Evolutionary conservation across 2,113 vertebrate species (phyloP), one percentile per base, ranked within the genome.

Genomic region (Panthera tigris): DNA sequence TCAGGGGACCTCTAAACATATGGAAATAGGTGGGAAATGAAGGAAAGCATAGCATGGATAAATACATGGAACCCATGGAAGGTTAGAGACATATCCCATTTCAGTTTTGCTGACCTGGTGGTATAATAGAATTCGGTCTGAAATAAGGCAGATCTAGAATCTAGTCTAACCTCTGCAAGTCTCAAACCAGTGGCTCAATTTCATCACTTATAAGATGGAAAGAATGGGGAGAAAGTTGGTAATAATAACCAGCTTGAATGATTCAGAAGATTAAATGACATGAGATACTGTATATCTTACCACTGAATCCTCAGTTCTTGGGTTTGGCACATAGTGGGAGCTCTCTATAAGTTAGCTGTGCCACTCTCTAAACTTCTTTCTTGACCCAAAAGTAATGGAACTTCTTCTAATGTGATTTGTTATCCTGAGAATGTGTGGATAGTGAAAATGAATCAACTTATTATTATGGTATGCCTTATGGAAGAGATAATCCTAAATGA

Each of bases 21-120:
- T 14, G 19, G 25, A 21, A 33, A 10, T 5, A 57, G 2, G 1
- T 55, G 31, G 29, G n/a, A 61, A 21, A 11, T 31, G 10, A 85
- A 52, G n/a, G 33, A 61, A 7, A 52, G 48, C 66, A 65, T 78
- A 61, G 5, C 81, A 10, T 36, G 3, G 19, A 33, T 1, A 25
- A 82, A 52, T 41, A 41, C 4, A 3, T 19, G 2, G 3, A 2
- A 61, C 3, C 10, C 10, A 25, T 1, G 9, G 31, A 33, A 68
- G 11, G 4, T 0, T 74, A 31, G 7, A 79, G 33, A 13, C 16
- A 50, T 0, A 55, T 1, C 16, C 19, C 12, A 5, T 41, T 41
- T 18, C 10, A n/a, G 23, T 18, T 92, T 79, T 50, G 25, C n/a
- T 80, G 36, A 50, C 76, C 16, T 78, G 31, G 4, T 4, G 1